A percentile compares a stretch with the other conserved stretches of the same genome.
These are phyloP conservation scores for Centropus unirufus DNA, from an alignment of 2,113 vertebrate genomes.

Conservation along the genomic window DNA sequence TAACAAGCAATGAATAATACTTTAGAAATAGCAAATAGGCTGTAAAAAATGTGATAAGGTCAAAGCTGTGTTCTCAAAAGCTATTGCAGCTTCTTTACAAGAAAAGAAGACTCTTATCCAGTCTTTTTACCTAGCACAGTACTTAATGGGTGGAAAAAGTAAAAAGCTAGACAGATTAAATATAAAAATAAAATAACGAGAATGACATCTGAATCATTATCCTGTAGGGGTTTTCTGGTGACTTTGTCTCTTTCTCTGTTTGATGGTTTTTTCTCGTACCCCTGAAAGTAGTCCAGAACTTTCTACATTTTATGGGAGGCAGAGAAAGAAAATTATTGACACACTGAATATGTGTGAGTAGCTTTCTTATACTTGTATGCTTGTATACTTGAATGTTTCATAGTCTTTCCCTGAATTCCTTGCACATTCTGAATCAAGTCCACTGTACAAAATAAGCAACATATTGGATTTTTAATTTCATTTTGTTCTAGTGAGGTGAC, in stretches of 20 bases:
- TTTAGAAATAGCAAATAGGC: constrained; percentile 40
- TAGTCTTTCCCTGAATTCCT: background rate
- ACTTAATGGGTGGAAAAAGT: background rate
- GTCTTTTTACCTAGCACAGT: background rate
- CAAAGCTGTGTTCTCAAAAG: constrained; percentile 22
- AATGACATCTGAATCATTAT: background rate
- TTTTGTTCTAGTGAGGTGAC: background rate
- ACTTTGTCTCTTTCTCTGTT: background rate
- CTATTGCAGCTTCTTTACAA: background rate
- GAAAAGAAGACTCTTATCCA: background rate
- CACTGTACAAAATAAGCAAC: background rate
- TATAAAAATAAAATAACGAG: background rate
- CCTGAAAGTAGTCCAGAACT: background rate
- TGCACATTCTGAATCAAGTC: background rate
- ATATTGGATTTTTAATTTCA: background rate
- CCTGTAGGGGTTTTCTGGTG: background rate
- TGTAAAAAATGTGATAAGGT: constrained; percentile 50
- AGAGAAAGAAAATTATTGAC: background rate
- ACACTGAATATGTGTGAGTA: background rate
- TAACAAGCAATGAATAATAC: constrained; percentile 57
- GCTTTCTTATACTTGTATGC: background rate
- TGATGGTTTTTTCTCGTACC: background rate
- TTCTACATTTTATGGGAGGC: background rate
- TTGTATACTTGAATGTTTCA: background rate
- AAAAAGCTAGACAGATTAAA: background rate